phyloP scores from a whole-genome alignment of 2,797 vertebrate genomes.

The Crocodylus rhombifer region DNA sequence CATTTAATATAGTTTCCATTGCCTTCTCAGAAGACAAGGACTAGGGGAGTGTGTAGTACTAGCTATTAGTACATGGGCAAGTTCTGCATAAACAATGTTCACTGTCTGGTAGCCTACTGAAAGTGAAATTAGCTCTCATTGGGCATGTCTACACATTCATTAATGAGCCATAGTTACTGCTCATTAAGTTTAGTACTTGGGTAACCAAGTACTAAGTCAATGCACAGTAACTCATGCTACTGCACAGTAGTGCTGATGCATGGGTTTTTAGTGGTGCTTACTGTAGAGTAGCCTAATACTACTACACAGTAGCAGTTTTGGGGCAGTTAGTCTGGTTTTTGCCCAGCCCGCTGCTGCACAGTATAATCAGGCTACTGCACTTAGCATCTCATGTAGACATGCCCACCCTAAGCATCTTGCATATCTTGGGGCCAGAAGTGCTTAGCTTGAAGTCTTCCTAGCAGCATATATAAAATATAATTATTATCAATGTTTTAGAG shows the following conservation, averaged over 20 bases:
- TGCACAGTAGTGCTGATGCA: too few relatives aligned
- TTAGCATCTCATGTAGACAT: not conserved
- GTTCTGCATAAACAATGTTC: not conserved
- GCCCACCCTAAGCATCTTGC: fast-evolving
- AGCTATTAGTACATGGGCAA: not conserved
- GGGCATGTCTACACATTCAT: too few relatives aligned
- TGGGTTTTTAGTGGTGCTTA: too few relatives aligned
- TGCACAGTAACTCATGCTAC: too few relatives aligned
- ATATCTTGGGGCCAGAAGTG: not conserved
- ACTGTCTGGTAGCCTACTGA: not conserved
- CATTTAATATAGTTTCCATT: constrained; percentile 12
- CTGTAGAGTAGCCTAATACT: too few relatives aligned
- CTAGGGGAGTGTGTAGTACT: not conserved
- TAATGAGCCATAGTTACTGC: too few relatives aligned
- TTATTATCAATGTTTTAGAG: not conserved
- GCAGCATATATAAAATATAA: not conserved
- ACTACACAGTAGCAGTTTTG: too few relatives aligned
- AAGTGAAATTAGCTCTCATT: not conserved
- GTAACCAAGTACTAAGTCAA: too few relatives aligned
- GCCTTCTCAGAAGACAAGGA: constrained; percentile 61
- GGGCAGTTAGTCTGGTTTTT: too few relatives aligned
- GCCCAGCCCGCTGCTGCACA: too few relatives aligned
- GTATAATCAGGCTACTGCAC: too few relatives aligned
- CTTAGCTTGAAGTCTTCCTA: not conserved
- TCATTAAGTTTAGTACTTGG: too few relatives aligned